Evolutionary conservation across 2,888 invertebrate species (phyloP).

Genomic region (Galeopsomyia nigrocyanea): DNA sequence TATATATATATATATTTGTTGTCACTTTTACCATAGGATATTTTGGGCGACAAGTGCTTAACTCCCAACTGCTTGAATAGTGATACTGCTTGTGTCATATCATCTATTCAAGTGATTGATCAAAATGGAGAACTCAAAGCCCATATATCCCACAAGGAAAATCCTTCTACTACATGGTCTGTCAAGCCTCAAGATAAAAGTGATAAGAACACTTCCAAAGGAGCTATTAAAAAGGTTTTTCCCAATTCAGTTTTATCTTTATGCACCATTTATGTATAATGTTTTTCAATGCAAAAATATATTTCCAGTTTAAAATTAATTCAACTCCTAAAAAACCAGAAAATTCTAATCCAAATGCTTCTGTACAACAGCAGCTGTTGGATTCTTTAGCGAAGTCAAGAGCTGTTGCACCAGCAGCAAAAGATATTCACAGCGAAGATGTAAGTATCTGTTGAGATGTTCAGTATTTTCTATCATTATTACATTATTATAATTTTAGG

Average conservation of each 20-base stretch:
- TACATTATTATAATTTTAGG: too few relatives aligned
- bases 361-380: background rate
- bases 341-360: background rate
- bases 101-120: slow-evolving; percentile 51
- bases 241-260: background rate
- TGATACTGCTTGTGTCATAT: slow-evolving; percentile 14
- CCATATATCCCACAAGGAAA: slow-evolving; percentile 41
- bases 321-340: background rate
- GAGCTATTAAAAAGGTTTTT: slow-evolving; percentile 54
- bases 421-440: too few relatives aligned
- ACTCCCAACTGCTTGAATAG: slow-evolving; percentile 26
- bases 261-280: background rate
- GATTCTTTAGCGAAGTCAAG: slow-evolving; percentile 5
- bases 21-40: slow-evolving; percentile 13
- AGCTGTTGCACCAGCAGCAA: too few relatives aligned
- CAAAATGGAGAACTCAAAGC: slow-evolving; percentile 50
- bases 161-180: slow-evolving; percentile 27
- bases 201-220: slow-evolving; percentile 46
- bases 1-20: too few relatives aligned
- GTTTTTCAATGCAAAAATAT: too few relatives aligned
- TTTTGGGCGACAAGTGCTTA: slow-evolving; percentile 30
- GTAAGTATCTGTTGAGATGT: too few relatives aligned
- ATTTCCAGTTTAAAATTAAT: too few relatives aligned
- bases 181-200: background rate
- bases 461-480: too few relatives aligned